Percentiles rank a stretch among this genome's conserved stretches.
Evolutionary conservation across 2,113 vertebrate genomes (phyloP).

Genomic region (Megaceryle maxima): DNA sequence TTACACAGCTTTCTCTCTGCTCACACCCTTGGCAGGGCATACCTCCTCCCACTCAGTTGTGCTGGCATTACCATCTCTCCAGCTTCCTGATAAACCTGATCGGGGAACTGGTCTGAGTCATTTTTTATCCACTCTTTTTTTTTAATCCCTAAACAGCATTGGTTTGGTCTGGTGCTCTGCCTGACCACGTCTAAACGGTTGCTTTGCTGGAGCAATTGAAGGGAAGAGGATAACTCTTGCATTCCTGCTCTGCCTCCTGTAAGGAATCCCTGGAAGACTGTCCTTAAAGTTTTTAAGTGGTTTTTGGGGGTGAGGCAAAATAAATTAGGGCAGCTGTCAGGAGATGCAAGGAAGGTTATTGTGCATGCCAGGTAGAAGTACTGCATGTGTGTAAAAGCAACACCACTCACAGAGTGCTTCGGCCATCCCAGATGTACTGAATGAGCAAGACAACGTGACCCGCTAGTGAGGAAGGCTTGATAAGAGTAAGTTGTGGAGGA

Average conservation of each 20-base stretch:
- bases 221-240: background rate
- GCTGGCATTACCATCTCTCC: background rate
- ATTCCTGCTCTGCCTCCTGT: background rate
- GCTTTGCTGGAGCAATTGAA: background rate
- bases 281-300: background rate
- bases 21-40: background rate
- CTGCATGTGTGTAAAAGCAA: background rate
- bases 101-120: background rate
- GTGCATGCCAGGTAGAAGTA: background rate
- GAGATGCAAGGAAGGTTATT: background rate
- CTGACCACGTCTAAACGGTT: background rate
- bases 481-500: background rate
- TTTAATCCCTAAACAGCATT: background rate
- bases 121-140: background rate
- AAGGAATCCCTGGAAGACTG: background rate
- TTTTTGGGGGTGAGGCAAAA: background rate
- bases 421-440: background rate
- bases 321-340: background rate
- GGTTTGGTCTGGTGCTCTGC: background rate
- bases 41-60: background rate
- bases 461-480: background rate
- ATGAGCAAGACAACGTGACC: background rate
- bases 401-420: background rate
- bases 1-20: background rate
- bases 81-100: constrained; percentile 52